These are phyloP conservation scores for Antheraea assamensis DNA, from an alignment of 2,888 invertebrate species.

Conservation along the genomic window DNA sequence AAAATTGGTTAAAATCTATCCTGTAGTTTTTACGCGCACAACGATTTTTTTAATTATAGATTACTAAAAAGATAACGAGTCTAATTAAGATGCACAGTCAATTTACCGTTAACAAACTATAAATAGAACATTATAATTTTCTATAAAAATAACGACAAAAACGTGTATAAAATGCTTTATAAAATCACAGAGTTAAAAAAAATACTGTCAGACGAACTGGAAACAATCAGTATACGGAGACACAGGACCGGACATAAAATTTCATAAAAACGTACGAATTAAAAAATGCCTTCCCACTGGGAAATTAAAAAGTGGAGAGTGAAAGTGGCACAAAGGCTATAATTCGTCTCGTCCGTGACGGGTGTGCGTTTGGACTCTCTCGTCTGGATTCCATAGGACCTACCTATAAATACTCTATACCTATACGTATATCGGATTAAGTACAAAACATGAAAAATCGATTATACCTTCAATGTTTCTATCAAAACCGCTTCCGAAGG, in stretches of 20 bases:
- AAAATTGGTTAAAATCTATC: no score
- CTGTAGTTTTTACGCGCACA: no score
- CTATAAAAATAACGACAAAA: conserved; percentile 19
- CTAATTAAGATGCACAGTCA: neutral
- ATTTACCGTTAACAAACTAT: neutral
- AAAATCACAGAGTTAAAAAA: conserved; percentile 59
- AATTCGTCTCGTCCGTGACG: conserved; percentile 72
- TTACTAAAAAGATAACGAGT: no score
- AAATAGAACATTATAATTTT: conserved; percentile 1
- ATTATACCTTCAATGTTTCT: conserved; percentile 69
- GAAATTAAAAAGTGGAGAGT: conserved; percentile 74
- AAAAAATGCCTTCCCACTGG: conserved; percentile 71
- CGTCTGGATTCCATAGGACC: conserved; percentile 52
- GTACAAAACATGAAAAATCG: conserved; percentile 73
- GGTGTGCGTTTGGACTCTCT: conserved; percentile 52
- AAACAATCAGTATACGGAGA: conserved; percentile 61
- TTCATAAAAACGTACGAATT: conserved; percentile 74
- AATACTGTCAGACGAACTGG: conserved; percentile 34
- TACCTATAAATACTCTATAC: conserved; percentile 10
- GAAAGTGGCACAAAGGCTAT: conserved; percentile 76
- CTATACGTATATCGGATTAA: conserved; percentile 53
- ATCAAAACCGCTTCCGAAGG: conserved; percentile 57
- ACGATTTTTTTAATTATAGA: no score
- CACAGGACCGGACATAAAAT: conserved; percentile 58
- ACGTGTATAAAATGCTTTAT: conserved; percentile 31